Evolutionary conservation across 2,113 vertebrate genomes (phyloP).

Genomic region (Hippocampus guttulatus): DNA sequence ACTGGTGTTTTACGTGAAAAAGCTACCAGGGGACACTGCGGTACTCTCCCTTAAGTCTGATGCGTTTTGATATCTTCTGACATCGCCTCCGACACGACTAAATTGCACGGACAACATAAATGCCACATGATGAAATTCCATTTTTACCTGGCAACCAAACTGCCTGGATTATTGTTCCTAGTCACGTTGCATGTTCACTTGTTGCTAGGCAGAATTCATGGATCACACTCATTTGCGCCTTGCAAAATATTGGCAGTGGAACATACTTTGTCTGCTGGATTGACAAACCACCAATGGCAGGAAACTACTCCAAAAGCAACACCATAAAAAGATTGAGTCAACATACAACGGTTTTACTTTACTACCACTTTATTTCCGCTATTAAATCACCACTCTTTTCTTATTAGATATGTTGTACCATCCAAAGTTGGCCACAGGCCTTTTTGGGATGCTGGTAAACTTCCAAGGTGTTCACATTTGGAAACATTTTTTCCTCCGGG

Average conservation of each 20-base stretch:
- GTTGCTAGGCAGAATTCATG: constrained; percentile 1
- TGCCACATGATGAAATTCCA: not conserved
- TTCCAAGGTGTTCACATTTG: not conserved
- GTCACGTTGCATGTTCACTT: not conserved
- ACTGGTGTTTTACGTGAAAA: not conserved
- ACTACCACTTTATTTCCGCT: not conserved
- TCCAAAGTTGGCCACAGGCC: too few relatives aligned
- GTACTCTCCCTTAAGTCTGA: not conserved
- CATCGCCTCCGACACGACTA: not conserved
- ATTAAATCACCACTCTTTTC: not conserved
- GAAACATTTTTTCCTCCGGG: not conserved
- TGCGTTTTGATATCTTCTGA: not conserved
- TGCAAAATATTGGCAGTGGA: not conserved
- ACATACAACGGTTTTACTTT: not conserved
- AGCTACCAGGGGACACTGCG: not conserved
- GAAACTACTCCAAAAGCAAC: not conserved
- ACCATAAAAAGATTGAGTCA: not conserved
- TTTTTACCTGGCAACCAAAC: not conserved
- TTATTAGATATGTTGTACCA: too few relatives aligned
- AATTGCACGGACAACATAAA: not conserved
- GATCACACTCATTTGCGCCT: not conserved
- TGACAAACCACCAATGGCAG: not conserved
- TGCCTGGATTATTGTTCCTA: not conserved
- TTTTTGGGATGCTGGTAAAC: not conserved
- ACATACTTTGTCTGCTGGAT: not conserved